These are phyloP conservation scores for Drosophila kokeensis DNA, from an alignment of 2,888 invertebrate genomes.

Conservation along the genomic window DNA sequence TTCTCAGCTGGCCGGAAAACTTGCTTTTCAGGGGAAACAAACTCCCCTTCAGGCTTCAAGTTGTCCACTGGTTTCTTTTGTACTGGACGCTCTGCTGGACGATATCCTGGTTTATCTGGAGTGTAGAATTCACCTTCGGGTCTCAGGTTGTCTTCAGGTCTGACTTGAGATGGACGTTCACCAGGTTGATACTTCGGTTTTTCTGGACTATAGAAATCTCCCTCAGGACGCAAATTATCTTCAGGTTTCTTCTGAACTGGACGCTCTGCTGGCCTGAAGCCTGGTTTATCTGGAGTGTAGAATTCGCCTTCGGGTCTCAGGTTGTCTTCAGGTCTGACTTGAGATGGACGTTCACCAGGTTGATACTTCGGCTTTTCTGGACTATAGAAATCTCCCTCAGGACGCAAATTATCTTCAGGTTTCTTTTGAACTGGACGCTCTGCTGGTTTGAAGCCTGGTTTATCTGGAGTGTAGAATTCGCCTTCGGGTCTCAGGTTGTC, in stretches of 20 bases:
- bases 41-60: background rate
- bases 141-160: conserved; percentile 21
- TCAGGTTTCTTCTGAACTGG: conserved; percentile 18
- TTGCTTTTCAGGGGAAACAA: background rate
- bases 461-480: background rate
- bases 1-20: background rate
- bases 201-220: conserved; percentile 33
- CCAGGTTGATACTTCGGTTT: conserved; percentile 25
- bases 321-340: too few relatives aligned
- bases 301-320: too few relatives aligned
- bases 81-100: background rate
- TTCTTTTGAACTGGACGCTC: conserved; percentile 24
- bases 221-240: conserved; percentile 30
- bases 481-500: too few relatives aligned
- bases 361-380: background rate
- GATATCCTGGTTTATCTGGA: background rate
- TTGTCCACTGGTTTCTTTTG: background rate
- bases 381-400: conserved; percentile 25
- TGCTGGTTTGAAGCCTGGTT: conserved; percentile 83
- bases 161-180: conserved; percentile 30
- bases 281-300: conserved; percentile 71
- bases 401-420: conserved; percentile 27
- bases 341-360: too few relatives aligned
- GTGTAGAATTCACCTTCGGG: conserved; percentile 21
- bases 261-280: conserved; percentile 75